Evolutionary conservation across 1,140 invertebrate genomes (phyloP).

Genomic region (Agrypnia vestita): DNA sequence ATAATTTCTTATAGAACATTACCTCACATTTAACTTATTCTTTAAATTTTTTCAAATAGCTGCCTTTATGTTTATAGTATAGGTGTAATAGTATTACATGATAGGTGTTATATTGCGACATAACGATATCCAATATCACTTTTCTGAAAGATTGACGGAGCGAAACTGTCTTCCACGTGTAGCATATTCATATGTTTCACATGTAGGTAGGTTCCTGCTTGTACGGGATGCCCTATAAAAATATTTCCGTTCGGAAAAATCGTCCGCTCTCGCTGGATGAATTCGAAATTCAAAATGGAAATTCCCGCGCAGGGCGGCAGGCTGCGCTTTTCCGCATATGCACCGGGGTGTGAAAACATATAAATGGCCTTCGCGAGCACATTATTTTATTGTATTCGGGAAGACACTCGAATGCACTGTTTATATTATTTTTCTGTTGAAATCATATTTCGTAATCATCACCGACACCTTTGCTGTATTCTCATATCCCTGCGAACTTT

Average conservation of each 20-base stretch:
- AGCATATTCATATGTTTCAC: no score
- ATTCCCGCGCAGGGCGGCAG: neutral
- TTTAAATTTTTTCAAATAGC: no score
- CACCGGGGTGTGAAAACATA: slow-evolving; percentile 28
- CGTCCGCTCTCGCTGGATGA: slow-evolving; percentile 23
- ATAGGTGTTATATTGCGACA: no score
- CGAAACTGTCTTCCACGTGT: neutral
- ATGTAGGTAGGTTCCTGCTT: slow-evolving; percentile 4
- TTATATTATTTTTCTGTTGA: slow-evolving; percentile 4
- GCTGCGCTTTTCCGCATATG: slow-evolving; percentile 30
- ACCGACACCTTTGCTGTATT: neutral
- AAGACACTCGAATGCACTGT: neutral
- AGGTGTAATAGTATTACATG: no score
- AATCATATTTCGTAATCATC: neutral
- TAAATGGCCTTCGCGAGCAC: slow-evolving; percentile 10
- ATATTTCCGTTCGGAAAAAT: slow-evolving; percentile 18
- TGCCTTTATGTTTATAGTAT: no score
- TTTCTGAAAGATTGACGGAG: no score
- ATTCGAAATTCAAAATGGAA: slow-evolving; percentile 35
- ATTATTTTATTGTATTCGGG: slow-evolving; percentile 14
- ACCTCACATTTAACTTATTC: no score
- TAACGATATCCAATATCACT: no score
- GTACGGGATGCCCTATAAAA: slow-evolving; percentile 18
- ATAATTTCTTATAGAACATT: no score
- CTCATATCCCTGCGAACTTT: no score